Percentiles rank a stretch among this genome's conserved stretches.
Conservation (phyloP, 2,888 invertebrate genomes). For the Pilophorus perplexus region DNA sequence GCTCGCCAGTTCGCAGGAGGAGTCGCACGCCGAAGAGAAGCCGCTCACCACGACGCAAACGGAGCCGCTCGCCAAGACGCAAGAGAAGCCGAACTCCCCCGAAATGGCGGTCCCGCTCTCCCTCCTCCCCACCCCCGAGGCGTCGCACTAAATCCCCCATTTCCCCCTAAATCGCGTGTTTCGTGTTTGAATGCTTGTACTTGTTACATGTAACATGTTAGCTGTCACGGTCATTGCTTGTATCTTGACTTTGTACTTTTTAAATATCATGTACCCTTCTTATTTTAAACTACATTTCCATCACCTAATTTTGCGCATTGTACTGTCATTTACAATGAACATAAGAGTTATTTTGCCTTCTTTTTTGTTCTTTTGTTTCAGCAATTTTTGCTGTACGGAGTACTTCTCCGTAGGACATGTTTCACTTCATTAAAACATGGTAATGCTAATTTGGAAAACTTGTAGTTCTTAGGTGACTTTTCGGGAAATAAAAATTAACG, state of each 20-base stretch:
- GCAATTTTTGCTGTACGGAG: slow-evolving; percentile 17
- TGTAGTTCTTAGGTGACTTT: no score
- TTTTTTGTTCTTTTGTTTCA: slow-evolving; percentile 10
- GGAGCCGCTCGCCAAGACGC: slow-evolving; percentile 37
- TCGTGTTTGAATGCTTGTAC: no score
- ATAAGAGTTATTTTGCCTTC: background rate
- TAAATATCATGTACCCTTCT: no score
- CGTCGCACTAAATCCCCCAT: slow-evolving; percentile 41
- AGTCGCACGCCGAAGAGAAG: slow-evolving; percentile 38
- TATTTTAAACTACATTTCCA: no score
- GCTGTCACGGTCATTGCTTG: no score
- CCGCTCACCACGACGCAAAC: slow-evolving; percentile 40
- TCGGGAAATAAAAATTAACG: no score
- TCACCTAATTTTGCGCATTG: no score
- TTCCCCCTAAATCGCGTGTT: no score
- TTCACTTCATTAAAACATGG: slow-evolving; percentile 16
- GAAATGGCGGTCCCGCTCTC: slow-evolving; percentile 42
- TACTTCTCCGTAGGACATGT: slow-evolving; percentile 16
- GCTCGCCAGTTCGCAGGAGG: slow-evolving; percentile 46
- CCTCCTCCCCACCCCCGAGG: slow-evolving; percentile 37
- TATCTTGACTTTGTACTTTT: no score
- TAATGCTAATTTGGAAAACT: no score
- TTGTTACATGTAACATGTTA: no score
- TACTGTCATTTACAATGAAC: no score
- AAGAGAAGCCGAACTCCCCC: slow-evolving; percentile 41